A percentile compares a stretch with the other conserved stretches of the same genome.
Evolutionary conservation across 2,113 vertebrate species (phyloP).

Genomic region (Balaeniceps rex): DNA sequence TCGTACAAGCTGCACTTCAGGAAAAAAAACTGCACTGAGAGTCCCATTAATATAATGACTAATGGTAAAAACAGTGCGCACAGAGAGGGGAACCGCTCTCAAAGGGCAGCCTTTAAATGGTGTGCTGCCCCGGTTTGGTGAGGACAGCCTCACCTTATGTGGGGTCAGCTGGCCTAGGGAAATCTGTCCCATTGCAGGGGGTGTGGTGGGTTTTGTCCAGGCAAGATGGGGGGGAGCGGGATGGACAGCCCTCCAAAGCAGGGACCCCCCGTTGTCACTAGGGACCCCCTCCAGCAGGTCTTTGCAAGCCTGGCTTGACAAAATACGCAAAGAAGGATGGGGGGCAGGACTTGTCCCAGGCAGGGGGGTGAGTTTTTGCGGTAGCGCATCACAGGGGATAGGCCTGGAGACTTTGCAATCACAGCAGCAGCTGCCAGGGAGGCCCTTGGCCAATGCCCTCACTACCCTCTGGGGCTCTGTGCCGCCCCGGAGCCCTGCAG

Average conservation of each 20-base stretch:
- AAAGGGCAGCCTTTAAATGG: not conserved
- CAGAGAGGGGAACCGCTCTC: not conserved
- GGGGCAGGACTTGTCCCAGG: not conserved
- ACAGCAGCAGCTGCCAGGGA: not conserved
- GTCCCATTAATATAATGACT: not conserved
- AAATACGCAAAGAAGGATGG: not conserved
- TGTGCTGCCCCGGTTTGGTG: not conserved
- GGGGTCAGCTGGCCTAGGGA: not conserved
- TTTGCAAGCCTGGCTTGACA: not conserved
- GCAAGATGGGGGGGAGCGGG: not conserved
- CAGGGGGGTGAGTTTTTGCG: not conserved
- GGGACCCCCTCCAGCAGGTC: not conserved
- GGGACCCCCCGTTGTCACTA: not conserved
- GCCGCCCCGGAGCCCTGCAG: not conserved
- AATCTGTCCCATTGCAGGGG: not conserved
- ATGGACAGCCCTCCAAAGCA: not conserved
- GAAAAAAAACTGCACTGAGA: not conserved
- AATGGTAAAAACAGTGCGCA: not conserved
- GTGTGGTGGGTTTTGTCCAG: not conserved
- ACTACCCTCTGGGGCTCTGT: not conserved
- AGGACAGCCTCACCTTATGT: not conserved
- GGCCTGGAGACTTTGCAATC: not conserved
- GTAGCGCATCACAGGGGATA: not conserved
- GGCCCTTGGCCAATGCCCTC: not conserved
- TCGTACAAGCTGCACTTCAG: not conserved